Base-by-base conservation (phyloP, 2,113 vertebrate species). In the Tyto alba region DNA sequence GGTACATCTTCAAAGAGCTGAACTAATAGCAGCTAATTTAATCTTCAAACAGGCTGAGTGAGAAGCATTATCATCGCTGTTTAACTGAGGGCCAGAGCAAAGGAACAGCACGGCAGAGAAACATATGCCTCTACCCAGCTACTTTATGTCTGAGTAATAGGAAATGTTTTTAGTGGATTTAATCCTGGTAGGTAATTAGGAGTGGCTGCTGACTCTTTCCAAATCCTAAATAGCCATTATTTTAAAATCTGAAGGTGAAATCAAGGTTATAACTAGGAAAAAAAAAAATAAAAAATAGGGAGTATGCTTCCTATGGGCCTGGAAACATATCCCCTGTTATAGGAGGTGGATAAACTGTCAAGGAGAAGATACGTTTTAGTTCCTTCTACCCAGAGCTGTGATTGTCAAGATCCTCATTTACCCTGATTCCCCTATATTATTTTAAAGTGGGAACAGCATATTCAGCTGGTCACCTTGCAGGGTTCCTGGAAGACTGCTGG, bases 21-120 rank as follows among this genome's bases (percentile, higher is more conserved):
- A 88, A 87, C 86, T 92, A 96, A 96, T 91, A 96, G 86, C 69
- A 91, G 74, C 89, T 96, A 95, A 96, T 96, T 96, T 92, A 95
- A 95, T 97, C 94, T 95, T 92, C 94, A 94, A 85, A 95, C 90
- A 89, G 69, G 57, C 92, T 82, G 92, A 95, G 76, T 68, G 92
- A 92, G 86, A 56, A 95, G 80, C 52, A 71, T 93, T 90, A 92
- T 86, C 30, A 5, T 30, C 0, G 0, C 68, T 81, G 56, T 45
- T 82, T 83, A 71, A 85, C 50, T 63, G 90, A 74, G 57, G 72
- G 53, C 45, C 56, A 38, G 63, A 88, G 85, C 64, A 64, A 36
- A 74, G 72, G 19, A 85, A 77, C 1, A 7, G 52, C 52, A 30
- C 64, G 75, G 72, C 41, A 67, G 75, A 88, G 79, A 36, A 87